Evolutionary conservation across 2,797 vertebrate species (phyloP).

Genomic region (Sebastes taczanowskii): DNA sequence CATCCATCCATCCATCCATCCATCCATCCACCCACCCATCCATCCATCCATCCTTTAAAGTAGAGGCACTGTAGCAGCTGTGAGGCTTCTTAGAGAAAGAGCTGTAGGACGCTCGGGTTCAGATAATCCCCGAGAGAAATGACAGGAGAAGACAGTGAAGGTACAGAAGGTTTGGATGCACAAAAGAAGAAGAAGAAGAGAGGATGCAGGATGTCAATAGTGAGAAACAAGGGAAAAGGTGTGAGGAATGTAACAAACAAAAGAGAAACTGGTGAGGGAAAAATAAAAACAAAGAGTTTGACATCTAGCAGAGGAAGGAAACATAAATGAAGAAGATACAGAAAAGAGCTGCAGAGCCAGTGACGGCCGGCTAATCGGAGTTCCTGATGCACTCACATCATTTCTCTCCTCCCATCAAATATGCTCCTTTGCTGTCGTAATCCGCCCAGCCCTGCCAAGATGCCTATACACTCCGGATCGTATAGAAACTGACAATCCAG

Average conservation of each 20-base stretch:
- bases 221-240: constrained; percentile 9
- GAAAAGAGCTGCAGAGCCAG: constrained; percentile 3
- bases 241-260: not conserved
- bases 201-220: constrained; percentile 12
- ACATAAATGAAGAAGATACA: not conserved
- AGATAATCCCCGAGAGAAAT: constrained; percentile 37
- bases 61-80: constrained; percentile 1
- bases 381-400: constrained; percentile 43
- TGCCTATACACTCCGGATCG: constrained; percentile 22
- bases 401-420: constrained; percentile 32
- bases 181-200: not conserved
- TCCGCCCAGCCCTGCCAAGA: constrained; percentile 25
- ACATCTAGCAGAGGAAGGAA: not conserved
- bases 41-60: constrained; percentile 27
- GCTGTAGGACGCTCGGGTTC: constrained; percentile 23
- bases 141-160: constrained; percentile 24
- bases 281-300: not conserved
- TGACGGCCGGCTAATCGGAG: constrained; percentile 17
- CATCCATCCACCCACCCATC: no score
- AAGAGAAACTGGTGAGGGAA: not conserved
- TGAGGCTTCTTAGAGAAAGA: constrained; percentile 39
- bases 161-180: not conserved
- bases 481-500: constrained; percentile 41
- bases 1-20: not conserved
- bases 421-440: constrained; percentile 24